Evolutionary conservation across 1,140 invertebrate genomes (phyloP).

Genomic region (Mamestra configurata): DNA sequence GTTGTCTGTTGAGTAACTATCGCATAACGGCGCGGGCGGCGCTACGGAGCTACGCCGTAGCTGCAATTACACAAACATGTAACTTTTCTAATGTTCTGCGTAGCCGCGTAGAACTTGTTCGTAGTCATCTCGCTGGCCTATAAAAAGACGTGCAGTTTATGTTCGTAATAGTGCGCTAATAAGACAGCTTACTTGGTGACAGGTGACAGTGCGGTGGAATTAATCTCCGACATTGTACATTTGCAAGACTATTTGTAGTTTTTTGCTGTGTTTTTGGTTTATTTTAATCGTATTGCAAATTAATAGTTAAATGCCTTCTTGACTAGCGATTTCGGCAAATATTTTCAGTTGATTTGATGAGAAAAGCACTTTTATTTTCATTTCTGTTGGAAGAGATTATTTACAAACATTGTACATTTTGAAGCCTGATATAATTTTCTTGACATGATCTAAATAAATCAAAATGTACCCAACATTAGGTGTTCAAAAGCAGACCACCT

Average conservation of each 20-base stretch:
- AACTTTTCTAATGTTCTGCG: slow-evolving; percentile 20
- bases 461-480: background rate
- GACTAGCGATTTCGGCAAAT: too few relatives aligned
- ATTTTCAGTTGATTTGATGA: too few relatives aligned
- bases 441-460: background rate
- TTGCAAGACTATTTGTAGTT: background rate
- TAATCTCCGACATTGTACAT: background rate
- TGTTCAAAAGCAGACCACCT: background rate
- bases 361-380: too few relatives aligned
- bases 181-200: background rate
- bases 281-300: too few relatives aligned
- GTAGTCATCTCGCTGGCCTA: background rate
- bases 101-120: background rate
- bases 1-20: slow-evolving; percentile 29
- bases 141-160: background rate
- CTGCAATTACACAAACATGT: slow-evolving; percentile 27
- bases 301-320: too few relatives aligned
- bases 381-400: too few relatives aligned
- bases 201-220: background rate
- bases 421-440: background rate
- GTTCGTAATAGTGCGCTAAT: background rate
- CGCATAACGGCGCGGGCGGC: slow-evolving; percentile 15
- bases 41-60: slow-evolving; percentile 25
- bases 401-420: background rate
- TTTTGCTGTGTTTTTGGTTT: too few relatives aligned